Base-by-base conservation (phyloP, 2,888 invertebrate species). In the Agonopterix arenella region DNA sequence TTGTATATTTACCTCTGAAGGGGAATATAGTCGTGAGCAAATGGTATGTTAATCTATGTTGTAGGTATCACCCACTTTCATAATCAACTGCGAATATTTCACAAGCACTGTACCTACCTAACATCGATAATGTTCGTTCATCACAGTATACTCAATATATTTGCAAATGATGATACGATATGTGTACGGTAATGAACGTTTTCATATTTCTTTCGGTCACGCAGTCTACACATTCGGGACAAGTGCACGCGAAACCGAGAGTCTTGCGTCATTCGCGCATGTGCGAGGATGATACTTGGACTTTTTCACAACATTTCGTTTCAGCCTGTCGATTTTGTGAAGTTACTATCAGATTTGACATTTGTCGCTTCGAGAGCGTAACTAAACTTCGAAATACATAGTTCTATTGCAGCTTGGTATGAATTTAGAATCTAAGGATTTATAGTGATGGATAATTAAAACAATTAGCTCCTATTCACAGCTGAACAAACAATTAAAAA, bases 221-320 rank as follows among this genome's bases (percentile, higher is more conserved):
- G 84, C 70, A 60, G 60, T 53, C 70, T 84, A 72, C 78, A 80
- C 85, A 89, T 85, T 70, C 66, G 73, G 89, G 75, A 81, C 89
- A 88, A 88, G 88, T 80, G 84, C 85, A 85, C 77, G 77, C 79
- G 84, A 88, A 86, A 88, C 85, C 80, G 80, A 84, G 84, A 84
- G 78, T 77, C 76, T 77, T 79, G 85, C 86, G 73, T 80, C 80
- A 85, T 8, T 8, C 3, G n/a, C 37, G 44, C 48, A 18, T 16
- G n/a, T 49, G 56, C 61, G 66, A 74, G 72, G 75, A 80, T 79
- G 73, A 79, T 70, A 68, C 74, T 62, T 71, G 65, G 72, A 61
- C 62, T 70, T 78, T 68, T 76, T 68, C 72, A 77, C 74, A 76
- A 76, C 65, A 66, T 7, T 11, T n/a, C n/a, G 40, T n/a, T 40